Evolutionary conservation across 1,140 invertebrate genomes (phyloP).

Genomic region (Myzus persicae): DNA sequence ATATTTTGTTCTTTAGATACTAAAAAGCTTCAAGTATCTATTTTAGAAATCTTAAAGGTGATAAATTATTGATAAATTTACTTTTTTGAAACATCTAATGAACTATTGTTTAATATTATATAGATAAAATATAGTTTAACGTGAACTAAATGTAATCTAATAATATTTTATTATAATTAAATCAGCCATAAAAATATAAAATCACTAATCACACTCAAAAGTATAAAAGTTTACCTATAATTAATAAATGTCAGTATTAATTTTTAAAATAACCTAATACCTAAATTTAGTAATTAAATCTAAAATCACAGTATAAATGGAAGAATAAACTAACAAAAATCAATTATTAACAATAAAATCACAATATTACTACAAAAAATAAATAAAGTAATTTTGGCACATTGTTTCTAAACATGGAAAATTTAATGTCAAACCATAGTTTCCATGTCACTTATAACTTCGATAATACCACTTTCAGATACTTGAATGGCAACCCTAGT

Average conservation of each 20-base stretch:
- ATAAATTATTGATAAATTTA: neutral
- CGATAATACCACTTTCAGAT: conserved; percentile 62
- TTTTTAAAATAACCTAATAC: neutral
- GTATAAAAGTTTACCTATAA: neutral
- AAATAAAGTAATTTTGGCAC: conserved; percentile 18
- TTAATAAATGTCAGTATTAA: neutral
- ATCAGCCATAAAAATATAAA: neutral
- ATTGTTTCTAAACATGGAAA: neutral
- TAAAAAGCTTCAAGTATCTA: neutral
- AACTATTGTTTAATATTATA: neutral
- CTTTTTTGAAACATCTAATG: neutral
- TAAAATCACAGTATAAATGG: conserved; percentile 48
- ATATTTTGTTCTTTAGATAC: neutral
- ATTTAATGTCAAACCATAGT: conserved; percentile 61
- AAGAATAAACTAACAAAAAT: neutral
- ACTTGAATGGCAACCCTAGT: conserved; percentile 62
- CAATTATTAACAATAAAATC: neutral
- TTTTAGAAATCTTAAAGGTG: neutral
- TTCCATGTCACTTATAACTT: conserved; percentile 63
- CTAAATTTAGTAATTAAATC: neutral
- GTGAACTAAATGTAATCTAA: neutral
- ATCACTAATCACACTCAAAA: neutral
- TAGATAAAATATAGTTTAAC: neutral
- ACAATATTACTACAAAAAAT: conserved; percentile 3
- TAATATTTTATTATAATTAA: neutral